A percentile compares a stretch with the other conserved stretches of the same genome.
phyloP scores from a whole-genome alignment of 1,140 invertebrate genomes.

The Drosophila athabasca region DNA sequence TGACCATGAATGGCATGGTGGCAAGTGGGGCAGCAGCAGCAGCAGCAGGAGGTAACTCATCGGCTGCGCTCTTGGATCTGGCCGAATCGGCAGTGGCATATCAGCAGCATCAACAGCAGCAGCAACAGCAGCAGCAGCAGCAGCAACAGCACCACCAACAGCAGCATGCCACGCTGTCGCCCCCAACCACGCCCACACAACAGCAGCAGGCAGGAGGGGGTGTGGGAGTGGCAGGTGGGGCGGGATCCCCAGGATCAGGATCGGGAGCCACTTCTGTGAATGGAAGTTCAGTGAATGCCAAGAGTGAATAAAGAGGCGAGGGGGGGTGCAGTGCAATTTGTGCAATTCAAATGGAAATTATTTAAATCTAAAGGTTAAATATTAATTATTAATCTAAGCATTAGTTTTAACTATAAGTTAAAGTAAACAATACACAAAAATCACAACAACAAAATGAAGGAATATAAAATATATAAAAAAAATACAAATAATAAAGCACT shows the following conservation, averaged over 20 bases:
- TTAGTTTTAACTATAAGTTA: conserved; percentile 27
- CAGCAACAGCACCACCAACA: conserved; percentile 51
- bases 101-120: conserved; percentile 63
- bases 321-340: conserved; percentile 1
- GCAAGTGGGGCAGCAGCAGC: conserved; percentile 27
- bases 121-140: conserved; percentile 49
- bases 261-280: conserved; percentile 32
- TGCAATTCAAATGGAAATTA: conserved; percentile 38
- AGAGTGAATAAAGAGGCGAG: conserved; percentile 52
- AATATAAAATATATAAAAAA: conserved; percentile 4
- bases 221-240: not conserved
- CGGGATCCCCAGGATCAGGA: no score
- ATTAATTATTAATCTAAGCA: conserved; percentile 10
- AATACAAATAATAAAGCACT: conserved; percentile 23
- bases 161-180: conserved; percentile 68
- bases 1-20: conserved; percentile 78
- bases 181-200: conserved; percentile 76
- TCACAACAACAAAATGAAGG: conserved; percentile 5
- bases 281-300: conserved; percentile 45
- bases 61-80: conserved; percentile 64
- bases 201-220: conserved; percentile 22
- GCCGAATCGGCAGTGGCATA: conserved; percentile 72
- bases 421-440: conserved; percentile 19
- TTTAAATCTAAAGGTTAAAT: conserved; percentile 16
- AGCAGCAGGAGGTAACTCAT: conserved; percentile 37